Evolutionary conservation across 2,888 invertebrate species (phyloP), one percentile per base, ranked within the genome.

Genomic region (Nephrotoma guestfalica): DNA sequence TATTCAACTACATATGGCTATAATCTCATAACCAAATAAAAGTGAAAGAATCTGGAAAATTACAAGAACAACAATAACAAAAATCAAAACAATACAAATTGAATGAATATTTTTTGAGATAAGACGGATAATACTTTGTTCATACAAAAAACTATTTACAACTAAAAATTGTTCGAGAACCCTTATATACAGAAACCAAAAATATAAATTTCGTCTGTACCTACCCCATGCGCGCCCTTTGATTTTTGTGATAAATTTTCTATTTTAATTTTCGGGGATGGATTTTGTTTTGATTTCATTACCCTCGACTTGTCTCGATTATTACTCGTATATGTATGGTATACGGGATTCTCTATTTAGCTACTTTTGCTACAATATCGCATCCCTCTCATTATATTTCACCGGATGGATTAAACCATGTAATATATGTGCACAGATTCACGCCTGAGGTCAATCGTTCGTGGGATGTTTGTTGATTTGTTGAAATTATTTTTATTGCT

Each of bases 371-470:
- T 30, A 30, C 1, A 9, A n/a, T 71, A 71, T 30, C 51, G 30
- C 30, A 71, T 71, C 71, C 71, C 71, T 57, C 71, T 71, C 71
- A 71, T 30, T 71, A 71, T 71, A 9, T 71, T 30, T 57, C 9
- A 9, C 71, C 71, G 71, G 71, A 71, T 71, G 71, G 71, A 71
- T 71, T 71, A 71, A 30, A 71, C 1, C 71, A 71, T 30, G 71
- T 71, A 71, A 71, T 71, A 71, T 85, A 85, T 85, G 42, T 86
- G 43, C 86, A 86, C 86, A 86, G 86, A 86, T 86, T 86, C 86
- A 86, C 86, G 86, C 86, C 86, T 86, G 51, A 86, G 86, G 86
- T 86, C 51, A 86, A 41, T 86, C 85, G 18, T 18, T 43, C 43
- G 85, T 85, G 85, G 85, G 85, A 85, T 85, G 85, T 85, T 43